These are phyloP conservation scores for Toxotes chatareus DNA, from an alignment of 2,113 vertebrate species.

Conservation along the genomic window DNA sequence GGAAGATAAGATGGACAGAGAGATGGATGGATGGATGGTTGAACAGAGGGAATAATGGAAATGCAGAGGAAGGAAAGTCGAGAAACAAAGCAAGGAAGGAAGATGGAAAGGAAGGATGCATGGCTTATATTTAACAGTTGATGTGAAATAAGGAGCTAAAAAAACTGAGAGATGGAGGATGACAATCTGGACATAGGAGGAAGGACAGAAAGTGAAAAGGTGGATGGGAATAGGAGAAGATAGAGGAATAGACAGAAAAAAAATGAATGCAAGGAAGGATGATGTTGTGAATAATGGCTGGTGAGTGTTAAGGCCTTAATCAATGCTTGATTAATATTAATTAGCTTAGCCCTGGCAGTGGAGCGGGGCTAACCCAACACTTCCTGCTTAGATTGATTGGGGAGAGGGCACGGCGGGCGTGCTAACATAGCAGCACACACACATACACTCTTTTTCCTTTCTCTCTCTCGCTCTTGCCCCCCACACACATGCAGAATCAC, in stretches of 20 bases:
- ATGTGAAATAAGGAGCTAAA: background rate
- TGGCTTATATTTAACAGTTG: background rate
- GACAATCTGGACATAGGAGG: background rate
- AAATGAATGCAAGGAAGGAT: constrained; percentile 40
- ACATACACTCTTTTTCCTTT: background rate
- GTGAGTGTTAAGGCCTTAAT: constrained; percentile 81
- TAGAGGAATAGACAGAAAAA: constrained; percentile 46
- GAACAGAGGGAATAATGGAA: constrained; percentile 1
- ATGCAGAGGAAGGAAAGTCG: background rate
- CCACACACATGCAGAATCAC: constrained; percentile 44
- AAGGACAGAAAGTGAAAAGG: background rate
- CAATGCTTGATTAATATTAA: constrained; percentile 88
- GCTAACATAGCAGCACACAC: constrained; percentile 66
- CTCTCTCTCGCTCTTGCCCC: background rate
- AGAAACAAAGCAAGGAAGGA: background rate
- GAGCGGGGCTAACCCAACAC: constrained; percentile 78
- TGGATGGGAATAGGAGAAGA: constrained; percentile 12
- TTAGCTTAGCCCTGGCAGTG: constrained; percentile 74
- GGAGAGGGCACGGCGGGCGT: constrained; percentile 72
- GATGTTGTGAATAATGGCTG: constrained; percentile 79
- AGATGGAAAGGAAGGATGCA: background rate
- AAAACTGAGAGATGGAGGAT: background rate
- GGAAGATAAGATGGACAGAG: background rate
- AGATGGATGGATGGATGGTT: background rate
- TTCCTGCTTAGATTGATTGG: constrained; percentile 82